Percentiles rank a stretch among this genome's conserved stretches.
Evolutionary conservation across 2,113 vertebrate species (phyloP).

Genomic region (Halcyon malimbica): DNA sequence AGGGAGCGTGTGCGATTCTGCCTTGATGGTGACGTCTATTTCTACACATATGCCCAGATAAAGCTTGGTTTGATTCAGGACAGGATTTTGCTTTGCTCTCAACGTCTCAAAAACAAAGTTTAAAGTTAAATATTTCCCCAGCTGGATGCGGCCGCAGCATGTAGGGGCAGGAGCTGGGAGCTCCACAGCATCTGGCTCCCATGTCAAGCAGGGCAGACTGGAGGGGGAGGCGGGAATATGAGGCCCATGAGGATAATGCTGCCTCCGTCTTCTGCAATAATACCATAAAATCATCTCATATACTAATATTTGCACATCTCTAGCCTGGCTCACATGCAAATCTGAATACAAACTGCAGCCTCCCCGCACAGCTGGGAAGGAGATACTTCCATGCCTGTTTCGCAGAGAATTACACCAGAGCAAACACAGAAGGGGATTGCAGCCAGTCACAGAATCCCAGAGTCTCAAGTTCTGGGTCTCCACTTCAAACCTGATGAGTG

Average conservation of each 20-base stretch:
- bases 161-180: neutral
- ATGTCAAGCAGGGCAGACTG: neutral
- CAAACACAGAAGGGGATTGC: neutral
- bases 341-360: neutral
- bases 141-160: accelerated
- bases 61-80: neutral
- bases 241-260: neutral
- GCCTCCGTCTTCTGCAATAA: neutral
- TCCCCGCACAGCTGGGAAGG: neutral
- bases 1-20: accelerated
- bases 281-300: neutral
- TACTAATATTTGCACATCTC: neutral
- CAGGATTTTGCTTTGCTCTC: neutral
- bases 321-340: neutral
- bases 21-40: neutral
- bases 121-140: neutral
- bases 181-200: neutral
- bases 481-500: accelerated
- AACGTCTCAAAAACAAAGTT: neutral
- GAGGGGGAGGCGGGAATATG: neutral
- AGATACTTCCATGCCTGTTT: neutral
- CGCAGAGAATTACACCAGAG: neutral
- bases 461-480: neutral
- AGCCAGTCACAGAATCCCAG: neutral
- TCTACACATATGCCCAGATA: accelerated